These are phyloP conservation scores for Atethmia centrago DNA, from an alignment of 2,888 invertebrate genomes.

Conservation along the genomic window DNA sequence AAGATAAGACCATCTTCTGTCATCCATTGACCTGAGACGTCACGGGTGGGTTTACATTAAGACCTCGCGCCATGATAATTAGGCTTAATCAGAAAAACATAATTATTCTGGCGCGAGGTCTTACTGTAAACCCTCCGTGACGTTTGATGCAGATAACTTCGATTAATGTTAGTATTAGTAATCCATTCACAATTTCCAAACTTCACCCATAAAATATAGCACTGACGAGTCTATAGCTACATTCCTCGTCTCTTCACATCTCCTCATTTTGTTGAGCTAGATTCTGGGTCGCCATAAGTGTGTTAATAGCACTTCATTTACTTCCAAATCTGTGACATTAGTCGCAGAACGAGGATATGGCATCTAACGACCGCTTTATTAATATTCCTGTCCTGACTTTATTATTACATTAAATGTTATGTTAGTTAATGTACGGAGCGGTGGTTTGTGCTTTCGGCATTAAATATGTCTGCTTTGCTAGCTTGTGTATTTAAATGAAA, in stretches of 20 bases:
- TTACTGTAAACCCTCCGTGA: too few species aligned
- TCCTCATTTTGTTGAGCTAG: conserved; percentile 13
- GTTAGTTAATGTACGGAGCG: conserved; percentile 41
- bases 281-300: conserved; percentile 5
- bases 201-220: not conserved
- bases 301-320: conserved; percentile 40
- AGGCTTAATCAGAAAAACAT: not conserved
- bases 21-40: too few species aligned
- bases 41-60: too few species aligned
- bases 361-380: conserved; percentile 49
- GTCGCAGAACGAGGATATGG: conserved; percentile 42
- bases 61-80: too few species aligned
- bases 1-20: too few species aligned
- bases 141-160: too few species aligned
- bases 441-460: conserved; percentile 37
- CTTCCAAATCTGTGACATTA: conserved; percentile 38
- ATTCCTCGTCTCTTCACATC: not conserved
- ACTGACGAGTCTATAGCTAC: not conserved
- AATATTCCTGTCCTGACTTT: conserved; percentile 52
- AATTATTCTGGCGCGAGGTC: too few species aligned
- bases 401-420: conserved; percentile 58
- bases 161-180: not conserved
- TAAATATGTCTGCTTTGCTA: conserved; percentile 41
- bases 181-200: not conserved
- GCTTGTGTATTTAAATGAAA: conserved; percentile 14